Conservation (phyloP, 2,797 vertebrate genomes). For the Novumbra hubbsi region DNA sequence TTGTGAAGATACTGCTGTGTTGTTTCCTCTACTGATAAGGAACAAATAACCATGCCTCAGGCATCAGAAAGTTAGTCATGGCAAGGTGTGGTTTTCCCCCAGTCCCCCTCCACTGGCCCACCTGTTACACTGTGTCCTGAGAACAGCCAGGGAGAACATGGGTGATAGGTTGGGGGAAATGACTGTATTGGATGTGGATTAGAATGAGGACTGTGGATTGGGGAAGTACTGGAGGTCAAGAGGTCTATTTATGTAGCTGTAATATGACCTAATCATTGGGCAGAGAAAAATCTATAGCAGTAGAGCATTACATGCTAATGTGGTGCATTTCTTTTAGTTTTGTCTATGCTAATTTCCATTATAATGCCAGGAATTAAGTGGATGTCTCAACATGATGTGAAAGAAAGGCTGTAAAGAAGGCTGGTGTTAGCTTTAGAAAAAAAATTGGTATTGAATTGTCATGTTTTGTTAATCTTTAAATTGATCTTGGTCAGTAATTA, state of each 20-base stretch:
- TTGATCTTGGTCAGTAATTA: no score
- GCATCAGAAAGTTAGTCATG: constrained; percentile 74
- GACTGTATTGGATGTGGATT: constrained; percentile 42
- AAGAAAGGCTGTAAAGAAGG: background rate
- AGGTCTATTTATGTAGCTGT: background rate
- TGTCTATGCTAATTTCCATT: constrained; percentile 14
- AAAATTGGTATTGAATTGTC: background rate
- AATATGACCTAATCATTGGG: constrained; percentile 18
- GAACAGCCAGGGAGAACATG: constrained; percentile 31
- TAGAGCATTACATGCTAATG: background rate
- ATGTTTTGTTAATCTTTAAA: background rate
- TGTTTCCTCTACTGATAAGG: constrained; percentile 45
- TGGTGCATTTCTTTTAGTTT: background rate
- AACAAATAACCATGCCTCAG: constrained; percentile 75
- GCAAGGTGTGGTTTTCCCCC: constrained; percentile 73
- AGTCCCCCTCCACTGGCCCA: constrained; percentile 43
- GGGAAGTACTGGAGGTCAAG: background rate
- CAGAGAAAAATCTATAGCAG: constrained; percentile 14
- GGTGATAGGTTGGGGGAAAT: constrained; percentile 45
- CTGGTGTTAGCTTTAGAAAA: background rate
- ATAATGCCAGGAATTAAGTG: constrained; percentile 10
- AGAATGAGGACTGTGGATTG: background rate
- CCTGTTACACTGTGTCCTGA: constrained; percentile 31
- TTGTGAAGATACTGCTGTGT: constrained; percentile 26
- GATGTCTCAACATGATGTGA: background rate